Percentiles rank a stretch among this genome's conserved stretches.
Evolutionary conservation across 2,797 vertebrate species (phyloP).

Genomic region (Leptoclinus maculatus): DNA sequence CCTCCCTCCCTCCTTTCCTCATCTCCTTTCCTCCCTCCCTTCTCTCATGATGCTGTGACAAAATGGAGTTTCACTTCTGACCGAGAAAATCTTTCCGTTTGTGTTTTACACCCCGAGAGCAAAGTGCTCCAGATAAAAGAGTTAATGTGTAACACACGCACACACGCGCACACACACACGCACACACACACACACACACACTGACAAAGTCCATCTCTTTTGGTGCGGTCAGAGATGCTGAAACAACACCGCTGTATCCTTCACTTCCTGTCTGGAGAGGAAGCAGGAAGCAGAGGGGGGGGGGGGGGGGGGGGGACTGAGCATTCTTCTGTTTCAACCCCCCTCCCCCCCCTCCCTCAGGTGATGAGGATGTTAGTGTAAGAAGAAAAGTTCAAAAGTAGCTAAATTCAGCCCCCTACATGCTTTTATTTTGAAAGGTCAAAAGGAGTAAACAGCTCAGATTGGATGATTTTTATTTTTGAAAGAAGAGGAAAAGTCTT

Average conservation of each 20-base stretch:
- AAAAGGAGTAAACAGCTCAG: too few species aligned
- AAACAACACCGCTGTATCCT: conserved; percentile 61
- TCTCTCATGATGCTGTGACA: background rate
- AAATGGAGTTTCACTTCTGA: background rate
- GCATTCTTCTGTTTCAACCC: conserved; percentile 21
- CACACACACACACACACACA: conserved; percentile 24
- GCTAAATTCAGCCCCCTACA: too few species aligned
- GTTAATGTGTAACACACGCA: conserved; percentile 46
- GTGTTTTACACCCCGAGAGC: conserved; percentile 45
- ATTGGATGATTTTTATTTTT: too few species aligned
- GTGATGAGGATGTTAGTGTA: too few species aligned
- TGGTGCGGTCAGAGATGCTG: conserved; percentile 46
- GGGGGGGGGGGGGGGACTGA: background rate
- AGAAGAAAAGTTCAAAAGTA: background rate
- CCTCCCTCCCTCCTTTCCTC: background rate
- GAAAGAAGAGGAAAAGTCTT: too few species aligned
- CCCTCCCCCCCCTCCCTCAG: too few species aligned
- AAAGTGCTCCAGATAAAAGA: conserved; percentile 54
- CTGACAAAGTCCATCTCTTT: conserved; percentile 29
- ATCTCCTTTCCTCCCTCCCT: background rate
- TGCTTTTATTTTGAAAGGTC: conserved; percentile 41
- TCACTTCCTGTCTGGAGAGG: conserved; percentile 70
- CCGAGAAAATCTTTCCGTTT: background rate
- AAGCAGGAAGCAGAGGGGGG: conserved; percentile 59
- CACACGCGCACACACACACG: background rate